Evolutionary conservation across 1,140 invertebrate species (phyloP), one percentile per base, ranked within the genome.

Genomic region (Penaeus indicus): DNA sequence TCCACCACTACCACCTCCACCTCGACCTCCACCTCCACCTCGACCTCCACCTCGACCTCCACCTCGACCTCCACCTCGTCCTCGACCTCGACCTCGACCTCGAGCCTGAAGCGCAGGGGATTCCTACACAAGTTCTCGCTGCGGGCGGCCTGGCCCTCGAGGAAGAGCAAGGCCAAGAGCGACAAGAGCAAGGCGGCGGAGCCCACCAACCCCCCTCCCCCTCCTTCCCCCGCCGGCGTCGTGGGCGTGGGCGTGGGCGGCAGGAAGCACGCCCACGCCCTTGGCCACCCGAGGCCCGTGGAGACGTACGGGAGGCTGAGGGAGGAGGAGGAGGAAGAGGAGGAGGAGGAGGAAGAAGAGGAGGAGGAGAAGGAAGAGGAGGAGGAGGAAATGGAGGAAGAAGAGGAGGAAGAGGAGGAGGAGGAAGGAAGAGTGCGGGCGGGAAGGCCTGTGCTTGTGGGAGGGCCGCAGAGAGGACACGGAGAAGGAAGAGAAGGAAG

Each of bases 51-150:
- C 75, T 69, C 27, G 5, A 0, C n/a, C 67, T 1, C 19, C 11
- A 18, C 67, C 13, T 3, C 27, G 4, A 27, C n/a, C 72, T 32
- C 61, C 63, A 60, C 77, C 64, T 78, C 25, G 25, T 63, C 11
- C 62, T 62, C 21, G 79, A 61, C 25, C 64, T 78, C 3, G 16
- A 67, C 27, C 38, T 42, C 61, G 60, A 60, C 72, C 42, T 67
- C 82, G 25, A 54, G 82, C 1, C 81, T 89, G 32, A 91, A 90
- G 69, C 86, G 90, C 32, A 92, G 91, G 86, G 91, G 92, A 42
- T 93, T 93, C 84, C 91, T 93, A 0, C 91, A 92, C 27, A 93
- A 93, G 89, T 92, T 93, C 87, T 90, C 91, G 27, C 83, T 92
- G 21, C 91, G 91, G 67, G 91, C 92, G 11, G 82, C 91, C n/a